These are phyloP conservation scores for Penaeus japonicus DNA, from an alignment of 1,140 invertebrate genomes.

Conservation along the genomic window DNA sequence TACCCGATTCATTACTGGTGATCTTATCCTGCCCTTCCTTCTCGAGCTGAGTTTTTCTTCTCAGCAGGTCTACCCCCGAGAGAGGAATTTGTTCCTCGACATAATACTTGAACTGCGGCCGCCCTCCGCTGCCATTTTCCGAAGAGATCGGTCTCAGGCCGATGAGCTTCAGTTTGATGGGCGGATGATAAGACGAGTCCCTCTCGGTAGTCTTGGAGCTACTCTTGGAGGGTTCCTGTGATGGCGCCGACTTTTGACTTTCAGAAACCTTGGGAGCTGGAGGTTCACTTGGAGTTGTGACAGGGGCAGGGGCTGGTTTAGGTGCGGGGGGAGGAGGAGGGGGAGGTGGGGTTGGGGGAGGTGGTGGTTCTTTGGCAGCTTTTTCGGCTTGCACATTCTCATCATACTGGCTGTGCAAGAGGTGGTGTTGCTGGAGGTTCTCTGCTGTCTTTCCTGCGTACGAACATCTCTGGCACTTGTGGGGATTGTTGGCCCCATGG, in stretches of 20 bases:
- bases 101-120: constrained; percentile 57
- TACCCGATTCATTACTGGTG: constrained; percentile 8
- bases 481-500: constrained; percentile 74
- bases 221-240: neutral
- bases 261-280: too few species aligned
- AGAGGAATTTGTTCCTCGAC: constrained; percentile 66
- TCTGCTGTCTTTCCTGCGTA: constrained; percentile 82
- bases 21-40: constrained; percentile 33
- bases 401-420: constrained; percentile 67
- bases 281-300: neutral
- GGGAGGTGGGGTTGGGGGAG: neutral
- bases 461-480: constrained; percentile 83
- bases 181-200: constrained; percentile 42
- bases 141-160: constrained; percentile 36
- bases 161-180: constrained; percentile 57
- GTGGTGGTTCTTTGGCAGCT: constrained; percentile 7
- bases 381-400: constrained; percentile 35
- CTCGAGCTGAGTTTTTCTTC: constrained; percentile 57
- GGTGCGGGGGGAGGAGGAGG: neutral
- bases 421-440: constrained; percentile 78
- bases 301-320: neutral
- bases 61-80: constrained; percentile 69
- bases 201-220: constrained; percentile 2
- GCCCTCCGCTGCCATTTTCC: constrained; percentile 23
- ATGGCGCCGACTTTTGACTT: neutral